Percentiles rank a stretch among this genome's conserved stretches.
Evolutionary conservation across 2,113 vertebrate species (phyloP).

Genomic region (Ammodytes marinus): DNA sequence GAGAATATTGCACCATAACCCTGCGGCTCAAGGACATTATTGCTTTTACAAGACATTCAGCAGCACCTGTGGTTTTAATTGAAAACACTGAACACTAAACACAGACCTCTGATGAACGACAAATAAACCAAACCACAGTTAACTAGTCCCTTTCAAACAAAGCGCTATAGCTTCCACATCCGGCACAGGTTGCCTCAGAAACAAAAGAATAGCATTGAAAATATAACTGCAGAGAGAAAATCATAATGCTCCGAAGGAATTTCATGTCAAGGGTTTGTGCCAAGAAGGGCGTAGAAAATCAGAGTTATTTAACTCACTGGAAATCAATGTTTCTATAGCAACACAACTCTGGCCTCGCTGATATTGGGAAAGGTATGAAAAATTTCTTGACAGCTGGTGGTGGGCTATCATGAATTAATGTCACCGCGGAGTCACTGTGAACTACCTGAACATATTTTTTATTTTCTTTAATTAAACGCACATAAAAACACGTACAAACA

Average conservation of each 20-base stretch:
- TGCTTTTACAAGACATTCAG: constrained; percentile 42
- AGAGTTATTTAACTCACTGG: constrained; percentile 55
- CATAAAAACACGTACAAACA: not conserved
- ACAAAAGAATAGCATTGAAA: constrained; percentile 3
- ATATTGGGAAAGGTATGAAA: constrained; percentile 74
- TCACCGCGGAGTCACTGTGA: constrained; percentile 3
- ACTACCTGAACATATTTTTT: constrained; percentile 6
- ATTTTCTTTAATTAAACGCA: not conserved
- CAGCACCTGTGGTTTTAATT: constrained; percentile 57
- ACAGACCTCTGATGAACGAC: constrained; percentile 10
- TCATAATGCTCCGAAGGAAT: constrained; percentile 35
- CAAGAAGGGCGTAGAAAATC: constrained; percentile 45
- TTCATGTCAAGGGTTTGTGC: constrained; percentile 32
- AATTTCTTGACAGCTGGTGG: constrained; percentile 74
- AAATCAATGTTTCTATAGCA: constrained; percentile 72
- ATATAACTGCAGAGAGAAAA: not conserved
- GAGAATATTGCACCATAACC: constrained; percentile 49
- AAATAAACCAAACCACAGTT: not conserved
- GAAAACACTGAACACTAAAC: constrained; percentile 52
- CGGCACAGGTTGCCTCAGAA: constrained; percentile 2
- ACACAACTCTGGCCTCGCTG: constrained; percentile 51
- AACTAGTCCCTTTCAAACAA: not conserved
- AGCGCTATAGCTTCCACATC: not conserved
- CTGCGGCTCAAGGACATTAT: constrained; percentile 51
- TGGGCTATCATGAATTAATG: constrained; percentile 62